phyloP scores from a whole-genome alignment of 2,113 vertebrate genomes.

The Rhipidura dahli region DNA sequence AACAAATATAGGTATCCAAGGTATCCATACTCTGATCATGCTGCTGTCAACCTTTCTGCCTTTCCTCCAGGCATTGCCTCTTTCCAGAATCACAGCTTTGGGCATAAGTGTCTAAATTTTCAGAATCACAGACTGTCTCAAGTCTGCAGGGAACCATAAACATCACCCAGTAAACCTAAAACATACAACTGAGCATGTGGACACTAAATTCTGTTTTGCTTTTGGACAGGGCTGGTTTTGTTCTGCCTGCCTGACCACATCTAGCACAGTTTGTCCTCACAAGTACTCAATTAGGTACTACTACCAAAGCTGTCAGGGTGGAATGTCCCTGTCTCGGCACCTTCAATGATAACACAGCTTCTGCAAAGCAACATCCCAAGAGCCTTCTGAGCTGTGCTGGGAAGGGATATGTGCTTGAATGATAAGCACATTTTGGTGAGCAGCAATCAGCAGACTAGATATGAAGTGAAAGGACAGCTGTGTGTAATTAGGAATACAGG shows the following conservation, averaged over 20 bases:
- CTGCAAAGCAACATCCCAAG: background rate
- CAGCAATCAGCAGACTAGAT: background rate
- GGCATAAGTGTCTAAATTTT: background rate
- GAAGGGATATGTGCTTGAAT: background rate
- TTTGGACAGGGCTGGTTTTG: background rate
- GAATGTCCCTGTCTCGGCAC: background rate
- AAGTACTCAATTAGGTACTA: background rate
- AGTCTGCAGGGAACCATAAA: background rate
- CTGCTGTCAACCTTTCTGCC: background rate
- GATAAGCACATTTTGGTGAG: background rate
- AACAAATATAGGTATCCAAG: background rate
- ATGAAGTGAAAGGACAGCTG: background rate
- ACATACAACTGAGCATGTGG: background rate
- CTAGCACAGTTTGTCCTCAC: background rate
- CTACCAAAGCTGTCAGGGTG: background rate
- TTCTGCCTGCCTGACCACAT: background rate
- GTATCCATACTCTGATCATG: background rate
- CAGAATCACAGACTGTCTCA: background rate
- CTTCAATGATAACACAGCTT: background rate
- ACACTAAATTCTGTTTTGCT: background rate
- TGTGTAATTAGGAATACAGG: background rate
- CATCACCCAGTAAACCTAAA: background rate
- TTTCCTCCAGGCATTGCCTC: background rate
- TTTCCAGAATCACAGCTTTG: background rate
- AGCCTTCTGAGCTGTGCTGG: background rate